These are phyloP conservation scores for Malacosoma neustria DNA, from an alignment of 2,888 invertebrate genomes.

Conservation along the genomic window DNA sequence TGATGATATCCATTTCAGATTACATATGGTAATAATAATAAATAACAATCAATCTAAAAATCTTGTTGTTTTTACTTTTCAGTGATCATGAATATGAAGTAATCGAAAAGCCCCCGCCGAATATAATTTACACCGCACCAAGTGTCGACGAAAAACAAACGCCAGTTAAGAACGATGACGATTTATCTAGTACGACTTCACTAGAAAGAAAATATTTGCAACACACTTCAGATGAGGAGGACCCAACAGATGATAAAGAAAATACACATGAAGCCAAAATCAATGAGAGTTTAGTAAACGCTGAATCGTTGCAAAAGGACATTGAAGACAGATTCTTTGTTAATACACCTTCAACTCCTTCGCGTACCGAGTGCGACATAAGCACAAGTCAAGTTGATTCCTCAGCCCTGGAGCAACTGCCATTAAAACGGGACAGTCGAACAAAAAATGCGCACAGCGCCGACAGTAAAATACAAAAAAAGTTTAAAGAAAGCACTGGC, in stretches of 20 bases:
- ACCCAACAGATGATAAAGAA: conserved; percentile 46
- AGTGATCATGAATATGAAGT: conserved; percentile 97
- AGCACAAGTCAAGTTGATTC: conserved; percentile 81
- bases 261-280: conserved; percentile 30
- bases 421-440: conserved; percentile 73
- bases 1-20: too few relatives aligned
- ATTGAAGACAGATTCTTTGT: conserved; percentile 78
- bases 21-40: too few relatives aligned
- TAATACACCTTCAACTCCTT: conserved; percentile 74
- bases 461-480: conserved; percentile 77
- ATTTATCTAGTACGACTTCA: conserved; percentile 66
- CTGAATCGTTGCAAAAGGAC: conserved; percentile 76
- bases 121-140: conserved; percentile 50
- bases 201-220: conserved; percentile 61
- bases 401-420: conserved; percentile 77
- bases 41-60: too few relatives aligned
- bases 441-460: conserved; percentile 65
- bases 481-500: conserved; percentile 80
- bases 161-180: conserved; percentile 60
- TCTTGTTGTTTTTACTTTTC: conserved; percentile 47
- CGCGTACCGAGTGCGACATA: conserved; percentile 78
- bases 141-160: conserved; percentile 47
- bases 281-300: conserved; percentile 37
- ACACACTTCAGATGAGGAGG: conserved; percentile 68
- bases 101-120: conserved; percentile 80